Conservation (phyloP, 2,797 vertebrate genomes). For the Clarias platycephalus region DNA sequence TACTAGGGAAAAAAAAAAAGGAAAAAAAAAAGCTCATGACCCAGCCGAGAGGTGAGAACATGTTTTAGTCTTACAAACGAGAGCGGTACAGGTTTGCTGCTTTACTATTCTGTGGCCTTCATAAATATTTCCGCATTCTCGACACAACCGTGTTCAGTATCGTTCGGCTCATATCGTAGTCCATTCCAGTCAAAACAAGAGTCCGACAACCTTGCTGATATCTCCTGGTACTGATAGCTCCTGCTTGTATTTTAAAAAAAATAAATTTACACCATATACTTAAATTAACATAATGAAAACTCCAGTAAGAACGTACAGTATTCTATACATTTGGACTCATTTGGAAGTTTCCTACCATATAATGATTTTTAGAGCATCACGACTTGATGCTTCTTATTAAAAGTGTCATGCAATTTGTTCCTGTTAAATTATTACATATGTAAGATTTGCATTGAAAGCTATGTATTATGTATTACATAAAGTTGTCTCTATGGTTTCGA, state of each 20-base stretch:
- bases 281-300: background rate
- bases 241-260: background rate
- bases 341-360: background rate
- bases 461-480: background rate
- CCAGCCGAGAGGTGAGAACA: slow-evolving; percentile 18
- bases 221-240: slow-evolving; percentile 21
- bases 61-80: slow-evolving; percentile 1
- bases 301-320: too few species aligned
- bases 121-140: slow-evolving; percentile 59
- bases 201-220: slow-evolving; percentile 53
- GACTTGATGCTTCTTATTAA: background rate
- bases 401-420: background rate
- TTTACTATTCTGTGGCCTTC: slow-evolving; percentile 46
- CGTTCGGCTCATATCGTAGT: slow-evolving; percentile 53
- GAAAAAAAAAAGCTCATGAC: background rate
- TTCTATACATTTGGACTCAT: background rate
- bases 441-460: background rate
- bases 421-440: background rate
- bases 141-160: slow-evolving; percentile 54
- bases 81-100: slow-evolving; percentile 11
- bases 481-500: too few species aligned
- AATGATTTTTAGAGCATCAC: background rate
- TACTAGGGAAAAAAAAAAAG: background rate
- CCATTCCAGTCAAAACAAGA: slow-evolving; percentile 70
- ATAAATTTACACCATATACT: background rate